phyloP scores from a whole-genome alignment of 2,797 vertebrate genomes.

The Danio choprae region DNA sequence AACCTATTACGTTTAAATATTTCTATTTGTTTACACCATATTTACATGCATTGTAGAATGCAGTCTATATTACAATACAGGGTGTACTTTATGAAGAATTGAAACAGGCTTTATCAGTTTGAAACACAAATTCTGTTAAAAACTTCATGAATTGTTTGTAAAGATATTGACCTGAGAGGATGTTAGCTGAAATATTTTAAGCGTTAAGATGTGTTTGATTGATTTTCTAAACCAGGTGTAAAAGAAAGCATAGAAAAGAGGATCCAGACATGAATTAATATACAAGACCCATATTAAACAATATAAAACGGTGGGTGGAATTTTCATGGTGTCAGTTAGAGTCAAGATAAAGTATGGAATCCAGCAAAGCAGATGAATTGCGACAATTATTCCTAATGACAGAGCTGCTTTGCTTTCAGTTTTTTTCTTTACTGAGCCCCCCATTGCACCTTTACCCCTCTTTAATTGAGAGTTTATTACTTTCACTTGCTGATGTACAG shows the following conservation, averaged over 20 bases:
- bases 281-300: background rate
- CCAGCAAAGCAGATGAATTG: slow-evolving; percentile 1
- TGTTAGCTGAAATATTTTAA: slow-evolving; percentile 4
- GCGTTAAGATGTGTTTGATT: slow-evolving; percentile 1
- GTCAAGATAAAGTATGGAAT: slow-evolving; percentile 17
- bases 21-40: too few relatives aligned
- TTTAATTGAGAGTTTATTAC: slow-evolving; percentile 20
- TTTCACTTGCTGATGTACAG: background rate
- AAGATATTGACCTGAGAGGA: slow-evolving; percentile 1
- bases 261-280: slow-evolving; percentile 6
- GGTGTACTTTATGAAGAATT: too few relatives aligned
- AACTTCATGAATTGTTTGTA: background rate
- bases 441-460: background rate
- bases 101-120: too few relatives aligned
- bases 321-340: background rate
- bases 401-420: slow-evolving; percentile 1
- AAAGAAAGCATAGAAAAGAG: slow-evolving; percentile 1
- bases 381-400: slow-evolving; percentile 21
- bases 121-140: too few relatives aligned
- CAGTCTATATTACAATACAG: too few relatives aligned
- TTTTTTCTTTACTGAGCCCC: background rate
- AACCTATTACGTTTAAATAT: too few relatives aligned
- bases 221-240: slow-evolving; percentile 19
- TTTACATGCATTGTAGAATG: too few relatives aligned
- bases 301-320: background rate